Conservation (phyloP, 2,888 invertebrate species). For the Tholera decimalis region DNA sequence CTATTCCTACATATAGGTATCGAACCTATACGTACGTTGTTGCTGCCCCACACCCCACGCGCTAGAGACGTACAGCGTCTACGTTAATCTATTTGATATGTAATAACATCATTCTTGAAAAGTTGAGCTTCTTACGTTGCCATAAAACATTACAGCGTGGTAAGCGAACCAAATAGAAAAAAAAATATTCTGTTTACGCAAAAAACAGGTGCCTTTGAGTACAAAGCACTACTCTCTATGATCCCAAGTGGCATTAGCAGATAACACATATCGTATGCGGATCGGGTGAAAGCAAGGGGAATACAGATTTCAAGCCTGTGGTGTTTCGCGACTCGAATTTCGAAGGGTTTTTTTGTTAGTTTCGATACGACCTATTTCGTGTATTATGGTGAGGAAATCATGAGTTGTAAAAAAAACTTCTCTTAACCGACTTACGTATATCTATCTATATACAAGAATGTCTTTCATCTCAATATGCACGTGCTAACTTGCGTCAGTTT, state of each 20-base stretch:
- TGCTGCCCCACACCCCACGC: too few relatives aligned
- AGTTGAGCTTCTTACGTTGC: neutral
- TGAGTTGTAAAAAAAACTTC: slow-evolving; percentile 11
- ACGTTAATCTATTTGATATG: too few relatives aligned
- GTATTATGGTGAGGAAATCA: slow-evolving; percentile 55
- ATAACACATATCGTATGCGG: slow-evolving; percentile 89
- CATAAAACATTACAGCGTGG: slow-evolving; percentile 1
- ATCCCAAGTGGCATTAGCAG: slow-evolving; percentile 89
- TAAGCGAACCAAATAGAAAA: slow-evolving; percentile 38
- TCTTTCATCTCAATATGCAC: too few relatives aligned
- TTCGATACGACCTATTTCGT: slow-evolving; percentile 72
- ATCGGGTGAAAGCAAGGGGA: slow-evolving; percentile 89
- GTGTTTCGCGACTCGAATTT: slow-evolving; percentile 85
- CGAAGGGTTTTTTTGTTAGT: slow-evolving; percentile 87
- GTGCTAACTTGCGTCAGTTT: too few relatives aligned
- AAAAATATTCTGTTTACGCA: slow-evolving; percentile 78
- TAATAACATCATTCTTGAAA: neutral
- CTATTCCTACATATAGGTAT: too few relatives aligned
- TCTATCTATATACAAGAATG: too few relatives aligned
- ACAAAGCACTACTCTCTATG: slow-evolving; percentile 84
- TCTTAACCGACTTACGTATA: too few relatives aligned
- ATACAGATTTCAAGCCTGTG: slow-evolving; percentile 85
- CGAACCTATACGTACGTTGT: too few relatives aligned
- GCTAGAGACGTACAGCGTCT: too few relatives aligned
- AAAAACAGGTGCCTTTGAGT: slow-evolving; percentile 89